These are phyloP conservation scores for Peromyscus californicus DNA, from an alignment of 2,113 vertebrate species.

Conservation along the genomic window DNA sequence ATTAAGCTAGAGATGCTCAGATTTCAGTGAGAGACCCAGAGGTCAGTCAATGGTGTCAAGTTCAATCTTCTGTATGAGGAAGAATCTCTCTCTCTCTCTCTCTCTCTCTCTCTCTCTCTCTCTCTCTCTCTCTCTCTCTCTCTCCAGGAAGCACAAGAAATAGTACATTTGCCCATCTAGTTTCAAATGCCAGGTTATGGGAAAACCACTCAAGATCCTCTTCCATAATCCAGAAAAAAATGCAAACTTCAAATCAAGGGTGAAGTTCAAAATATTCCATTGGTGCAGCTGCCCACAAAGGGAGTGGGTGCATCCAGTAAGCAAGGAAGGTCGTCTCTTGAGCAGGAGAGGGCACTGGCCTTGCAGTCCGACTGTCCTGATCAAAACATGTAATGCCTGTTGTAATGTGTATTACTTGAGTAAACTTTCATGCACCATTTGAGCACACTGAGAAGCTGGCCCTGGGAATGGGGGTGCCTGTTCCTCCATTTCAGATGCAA, in stretches of 20 bases:
- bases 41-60: background rate
- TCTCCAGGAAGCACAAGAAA: background rate
- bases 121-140: too few species aligned
- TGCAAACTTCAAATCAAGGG: background rate
- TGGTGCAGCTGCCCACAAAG: accelerated
- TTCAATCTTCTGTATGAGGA: background rate
- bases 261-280: background rate
- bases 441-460: too few species aligned
- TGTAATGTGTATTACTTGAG: background rate
- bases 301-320: accelerated
- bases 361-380: background rate
- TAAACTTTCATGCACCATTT: too few species aligned
- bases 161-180: background rate
- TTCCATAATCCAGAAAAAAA: background rate
- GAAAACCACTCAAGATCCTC: background rate
- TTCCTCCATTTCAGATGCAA: background rate
- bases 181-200: background rate
- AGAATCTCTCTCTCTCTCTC: background rate
- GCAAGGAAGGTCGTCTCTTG: accelerated
- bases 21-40: background rate
- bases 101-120: too few species aligned
- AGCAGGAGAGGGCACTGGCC: background rate
- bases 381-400: background rate
- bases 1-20: background rate
- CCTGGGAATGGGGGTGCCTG: background rate